phyloP scores from a whole-genome alignment of 2,888 invertebrate species.

The Scaptomyza cyrtandrae region DNA sequence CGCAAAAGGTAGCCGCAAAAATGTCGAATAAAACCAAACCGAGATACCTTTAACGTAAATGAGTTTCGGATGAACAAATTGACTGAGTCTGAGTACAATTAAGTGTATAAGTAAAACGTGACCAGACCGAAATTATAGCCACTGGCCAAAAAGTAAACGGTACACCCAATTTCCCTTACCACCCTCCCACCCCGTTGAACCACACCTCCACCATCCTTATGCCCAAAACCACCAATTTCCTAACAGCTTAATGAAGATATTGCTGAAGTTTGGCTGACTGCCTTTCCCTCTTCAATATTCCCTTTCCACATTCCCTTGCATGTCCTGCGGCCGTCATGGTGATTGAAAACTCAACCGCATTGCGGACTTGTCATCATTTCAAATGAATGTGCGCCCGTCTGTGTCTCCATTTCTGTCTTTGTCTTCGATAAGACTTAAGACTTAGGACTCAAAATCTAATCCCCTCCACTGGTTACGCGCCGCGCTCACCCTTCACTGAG shows the following conservation, averaged over 20 bases:
- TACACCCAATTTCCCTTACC: constrained; percentile 2
- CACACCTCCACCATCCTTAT: constrained; percentile 2
- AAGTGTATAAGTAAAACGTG: constrained; percentile 78
- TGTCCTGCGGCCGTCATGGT: constrained; percentile 68
- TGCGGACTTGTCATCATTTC: constrained; percentile 76
- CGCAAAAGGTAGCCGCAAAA: constrained; percentile 63
- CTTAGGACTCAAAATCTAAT: constrained; percentile 66
- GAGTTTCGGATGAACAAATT: constrained; percentile 1
- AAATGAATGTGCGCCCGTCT: constrained; percentile 70
- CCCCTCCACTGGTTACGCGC: constrained; percentile 56
- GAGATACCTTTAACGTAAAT: constrained; percentile 4
- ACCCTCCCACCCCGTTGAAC: neutral
- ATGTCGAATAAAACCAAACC: constrained; percentile 9
- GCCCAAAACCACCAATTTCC: constrained; percentile 50
- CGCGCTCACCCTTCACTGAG: constrained; percentile 1
- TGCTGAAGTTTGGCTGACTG: constrained; percentile 55
- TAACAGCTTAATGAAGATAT: constrained; percentile 77
- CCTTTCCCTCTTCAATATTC: neutral
- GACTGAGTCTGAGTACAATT: constrained; percentile 55
- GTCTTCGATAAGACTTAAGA: constrained; percentile 56
- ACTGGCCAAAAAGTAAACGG: constrained; percentile 51
- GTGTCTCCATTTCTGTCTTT: constrained; percentile 20
- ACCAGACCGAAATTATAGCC: constrained; percentile 73
- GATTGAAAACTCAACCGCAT: constrained; percentile 77
- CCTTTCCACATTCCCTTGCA: neutral